Percentiles rank a stretch among this genome's conserved stretches.
Conservation (phyloP, 2,888 invertebrate genomes). For the Gnatocerus cornutus region DNA sequence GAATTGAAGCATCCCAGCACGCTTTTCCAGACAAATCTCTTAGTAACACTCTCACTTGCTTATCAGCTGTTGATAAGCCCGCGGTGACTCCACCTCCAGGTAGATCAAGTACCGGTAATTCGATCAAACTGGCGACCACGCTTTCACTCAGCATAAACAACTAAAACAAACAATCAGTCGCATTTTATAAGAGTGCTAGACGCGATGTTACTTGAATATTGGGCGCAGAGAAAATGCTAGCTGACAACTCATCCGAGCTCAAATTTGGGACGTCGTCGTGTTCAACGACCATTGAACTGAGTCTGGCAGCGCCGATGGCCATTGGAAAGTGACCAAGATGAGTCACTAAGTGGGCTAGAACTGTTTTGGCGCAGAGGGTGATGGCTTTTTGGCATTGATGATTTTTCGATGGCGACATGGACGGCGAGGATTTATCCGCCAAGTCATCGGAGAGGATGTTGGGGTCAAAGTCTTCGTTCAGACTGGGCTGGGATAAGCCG, state of each 20-base stretch:
- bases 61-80: conserved; percentile 85
- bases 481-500: conserved; percentile 73
- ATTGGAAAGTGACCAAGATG: conserved; percentile 97
- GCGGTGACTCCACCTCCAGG: conserved; percentile 85
- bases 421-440: conserved; percentile 72
- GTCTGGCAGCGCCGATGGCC: conserved; percentile 89
- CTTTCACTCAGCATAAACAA: conserved; percentile 89
- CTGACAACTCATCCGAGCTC: conserved; percentile 83
- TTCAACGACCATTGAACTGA: conserved; percentile 93
- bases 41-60: conserved; percentile 86
- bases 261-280: conserved; percentile 89
- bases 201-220: conserved; percentile 78
- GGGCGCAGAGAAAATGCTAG: conserved; percentile 87
- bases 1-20: conserved; percentile 95
- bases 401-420: conserved; percentile 72
- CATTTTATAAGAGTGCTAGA: no score
- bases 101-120: conserved; percentile 88
- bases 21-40: conserved; percentile 95
- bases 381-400: conserved; percentile 75
- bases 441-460: conserved; percentile 83
- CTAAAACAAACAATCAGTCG: no score
- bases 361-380: conserved; percentile 74
- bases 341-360: conserved; percentile 89
- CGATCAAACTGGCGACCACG: conserved; percentile 90
- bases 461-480: conserved; percentile 82